phyloP scores from a whole-genome alignment of 2,113 vertebrate species.

The Riparia riparia region DNA sequence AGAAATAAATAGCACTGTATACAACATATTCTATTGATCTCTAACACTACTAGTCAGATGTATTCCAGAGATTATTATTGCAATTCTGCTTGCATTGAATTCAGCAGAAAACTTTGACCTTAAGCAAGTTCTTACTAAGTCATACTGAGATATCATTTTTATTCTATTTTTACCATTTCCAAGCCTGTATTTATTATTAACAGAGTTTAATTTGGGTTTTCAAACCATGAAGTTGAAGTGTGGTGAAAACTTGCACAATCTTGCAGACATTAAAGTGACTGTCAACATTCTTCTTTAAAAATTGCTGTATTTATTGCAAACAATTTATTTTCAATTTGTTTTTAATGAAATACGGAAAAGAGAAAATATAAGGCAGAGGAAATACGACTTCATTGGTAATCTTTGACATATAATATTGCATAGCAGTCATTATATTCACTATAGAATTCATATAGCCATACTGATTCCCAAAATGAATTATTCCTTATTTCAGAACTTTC shows the following conservation, averaged over 20 bases:
- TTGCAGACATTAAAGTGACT: background rate
- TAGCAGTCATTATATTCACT: background rate
- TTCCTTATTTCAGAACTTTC: background rate
- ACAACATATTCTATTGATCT: background rate
- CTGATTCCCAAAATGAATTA: background rate
- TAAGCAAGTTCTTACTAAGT: background rate
- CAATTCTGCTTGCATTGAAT: background rate
- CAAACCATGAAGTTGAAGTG: rapidly evolving
- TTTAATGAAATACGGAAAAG: background rate
- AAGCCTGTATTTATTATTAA: background rate
- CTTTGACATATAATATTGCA: background rate
- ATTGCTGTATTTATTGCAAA: background rate
- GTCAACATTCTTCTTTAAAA: background rate
- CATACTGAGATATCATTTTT: background rate
- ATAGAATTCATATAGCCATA: background rate
- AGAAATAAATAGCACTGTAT: background rate
- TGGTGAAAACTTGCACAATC: background rate
- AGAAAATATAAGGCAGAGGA: background rate
- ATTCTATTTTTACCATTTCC: background rate
- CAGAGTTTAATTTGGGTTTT: background rate
- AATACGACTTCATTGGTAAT: background rate
- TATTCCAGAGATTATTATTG: background rate
- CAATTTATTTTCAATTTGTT: background rate
- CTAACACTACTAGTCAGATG: background rate
- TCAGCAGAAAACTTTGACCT: background rate